Conservation (phyloP, 2,797 vertebrate genomes). For the Diceros bicornis region DNA sequence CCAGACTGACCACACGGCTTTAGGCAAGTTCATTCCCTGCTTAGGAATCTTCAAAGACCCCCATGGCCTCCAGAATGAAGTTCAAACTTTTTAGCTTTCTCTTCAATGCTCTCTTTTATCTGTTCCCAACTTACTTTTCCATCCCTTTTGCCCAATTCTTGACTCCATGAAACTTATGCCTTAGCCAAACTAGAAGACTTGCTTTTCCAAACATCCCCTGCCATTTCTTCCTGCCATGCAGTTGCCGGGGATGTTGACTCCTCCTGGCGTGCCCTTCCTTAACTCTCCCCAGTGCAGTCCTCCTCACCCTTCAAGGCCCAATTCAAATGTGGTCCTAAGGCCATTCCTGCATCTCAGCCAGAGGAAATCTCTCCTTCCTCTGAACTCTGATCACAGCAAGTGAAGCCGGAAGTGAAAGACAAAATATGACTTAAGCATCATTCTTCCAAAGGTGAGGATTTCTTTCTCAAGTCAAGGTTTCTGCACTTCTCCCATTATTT, state of each 20-base stretch:
- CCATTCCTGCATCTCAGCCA: not conserved
- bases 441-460: not conserved
- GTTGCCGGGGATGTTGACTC: not conserved
- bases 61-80: not conserved
- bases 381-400: not conserved
- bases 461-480: not conserved
- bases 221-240: not conserved
- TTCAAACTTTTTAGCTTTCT: not conserved
- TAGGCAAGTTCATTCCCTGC: not conserved
- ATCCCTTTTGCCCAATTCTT: not conserved
- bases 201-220: conserved; percentile 3
- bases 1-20: not conserved
- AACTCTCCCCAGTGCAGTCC: not conserved
- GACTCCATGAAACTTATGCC: not conserved
- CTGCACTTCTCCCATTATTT: not conserved
- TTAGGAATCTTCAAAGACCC: not conserved
- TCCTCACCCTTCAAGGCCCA: not conserved
- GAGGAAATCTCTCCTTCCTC: not conserved
- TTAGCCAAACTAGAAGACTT: not conserved
- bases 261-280: not conserved
- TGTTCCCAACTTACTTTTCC: not conserved
- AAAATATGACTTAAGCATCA: not conserved
- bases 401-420: not conserved
- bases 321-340: not conserved
- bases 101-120: not conserved